A percentile compares a stretch with the other conserved stretches of the same genome.
phyloP scores from a whole-genome alignment of 2,888 invertebrate genomes.

The Erebia palarica region DNA sequence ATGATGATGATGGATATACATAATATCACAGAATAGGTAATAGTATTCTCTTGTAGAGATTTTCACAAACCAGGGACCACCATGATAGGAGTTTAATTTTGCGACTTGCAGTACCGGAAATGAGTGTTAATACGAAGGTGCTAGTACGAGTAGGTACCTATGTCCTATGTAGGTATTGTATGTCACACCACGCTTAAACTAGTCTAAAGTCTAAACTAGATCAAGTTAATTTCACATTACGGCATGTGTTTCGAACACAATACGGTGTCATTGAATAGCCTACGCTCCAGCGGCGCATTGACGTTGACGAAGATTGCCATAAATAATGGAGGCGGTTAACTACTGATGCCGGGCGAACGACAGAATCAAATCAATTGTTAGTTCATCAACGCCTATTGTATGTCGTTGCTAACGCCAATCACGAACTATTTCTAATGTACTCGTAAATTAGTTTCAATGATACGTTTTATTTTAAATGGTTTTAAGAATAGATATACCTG shows the following conservation, averaged over 20 bases:
- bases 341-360: constrained; percentile 40
- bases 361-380: constrained; percentile 44
- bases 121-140: too few relatives aligned
- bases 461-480: too few relatives aligned
- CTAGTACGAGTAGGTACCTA: background rate
- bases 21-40: too few relatives aligned
- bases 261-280: constrained; percentile 38
- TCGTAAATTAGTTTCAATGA: background rate
- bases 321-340: constrained; percentile 45
- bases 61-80: too few relatives aligned
- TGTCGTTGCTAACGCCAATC: constrained; percentile 37
- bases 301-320: constrained; percentile 46
- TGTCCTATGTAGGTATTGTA: background rate
- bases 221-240: constrained; percentile 35
- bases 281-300: constrained; percentile 38
- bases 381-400: constrained; percentile 43
- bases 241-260: constrained; percentile 38
- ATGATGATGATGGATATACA: too few relatives aligned
- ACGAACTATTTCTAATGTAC: constrained; percentile 19
- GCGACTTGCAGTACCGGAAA: background rate
- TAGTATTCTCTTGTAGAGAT: too few relatives aligned
- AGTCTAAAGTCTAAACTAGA: constrained; percentile 13
- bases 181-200: background rate
- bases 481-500: too few relatives aligned
- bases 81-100: too few relatives aligned